Conservation (phyloP, 2,797 vertebrate species). For the Muscicapa striata region DNA sequence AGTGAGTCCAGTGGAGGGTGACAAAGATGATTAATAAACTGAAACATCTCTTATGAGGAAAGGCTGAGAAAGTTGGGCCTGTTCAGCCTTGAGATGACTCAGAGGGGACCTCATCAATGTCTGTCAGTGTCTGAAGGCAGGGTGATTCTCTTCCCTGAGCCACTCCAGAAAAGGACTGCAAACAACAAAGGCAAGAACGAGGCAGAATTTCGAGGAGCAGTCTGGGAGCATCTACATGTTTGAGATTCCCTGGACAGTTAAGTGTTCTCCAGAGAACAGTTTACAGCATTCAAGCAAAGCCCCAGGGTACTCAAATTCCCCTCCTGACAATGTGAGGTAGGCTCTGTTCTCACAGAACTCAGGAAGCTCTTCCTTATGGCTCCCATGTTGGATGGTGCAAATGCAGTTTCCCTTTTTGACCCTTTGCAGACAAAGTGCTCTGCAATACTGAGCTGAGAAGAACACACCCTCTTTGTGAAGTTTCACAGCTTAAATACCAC, state of each 20-base stretch:
- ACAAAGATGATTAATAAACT: not conserved
- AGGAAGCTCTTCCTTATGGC: not conserved
- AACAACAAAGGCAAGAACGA: not conserved
- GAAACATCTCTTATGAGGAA: not conserved
- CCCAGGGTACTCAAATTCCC: not conserved
- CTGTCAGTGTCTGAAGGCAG: not conserved
- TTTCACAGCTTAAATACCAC: not conserved
- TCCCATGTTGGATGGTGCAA: not conserved
- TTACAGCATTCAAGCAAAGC: not conserved
- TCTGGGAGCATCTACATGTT: not conserved
- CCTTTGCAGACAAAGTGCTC: not conserved
- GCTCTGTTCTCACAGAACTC: not conserved
- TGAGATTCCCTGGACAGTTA: not conserved
- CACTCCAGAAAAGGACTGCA: not conserved
- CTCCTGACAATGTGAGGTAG: not conserved
- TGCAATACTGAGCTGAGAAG: not conserved
- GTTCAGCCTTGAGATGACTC: not conserved
- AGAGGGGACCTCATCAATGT: not conserved
- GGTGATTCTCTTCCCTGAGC: not conserved
- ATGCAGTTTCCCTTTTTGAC: not conserved
- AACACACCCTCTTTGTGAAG: not conserved
- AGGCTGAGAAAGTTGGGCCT: not conserved
- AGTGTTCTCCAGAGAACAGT: not conserved
- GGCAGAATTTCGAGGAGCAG: not conserved
- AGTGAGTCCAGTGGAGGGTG: rapidly evolving